phyloP scores from a whole-genome alignment of 2,797 vertebrate species.

The Catharus ustulatus region DNA sequence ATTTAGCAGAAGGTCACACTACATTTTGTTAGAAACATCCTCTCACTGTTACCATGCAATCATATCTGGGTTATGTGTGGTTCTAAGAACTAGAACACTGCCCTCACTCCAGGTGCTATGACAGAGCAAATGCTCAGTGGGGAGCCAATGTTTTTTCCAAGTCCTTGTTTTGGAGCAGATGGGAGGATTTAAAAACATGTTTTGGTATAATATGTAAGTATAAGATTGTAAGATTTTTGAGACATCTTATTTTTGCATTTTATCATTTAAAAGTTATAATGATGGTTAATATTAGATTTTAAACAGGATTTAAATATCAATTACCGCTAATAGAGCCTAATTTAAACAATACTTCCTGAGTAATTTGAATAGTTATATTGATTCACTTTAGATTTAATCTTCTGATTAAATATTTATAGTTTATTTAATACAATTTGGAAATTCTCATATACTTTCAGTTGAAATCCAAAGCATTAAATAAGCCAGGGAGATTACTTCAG shows the following conservation, averaged over 20 bases:
- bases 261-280: neutral
- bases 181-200: neutral
- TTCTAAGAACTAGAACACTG: neutral
- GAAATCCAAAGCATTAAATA: neutral
- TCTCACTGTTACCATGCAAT: neutral
- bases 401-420: neutral
- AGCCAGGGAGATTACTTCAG: neutral
- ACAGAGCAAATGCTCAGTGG: neutral
- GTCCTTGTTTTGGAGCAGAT: neutral
- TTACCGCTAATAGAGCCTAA: neutral
- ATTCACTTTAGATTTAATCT: neutral
- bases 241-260: neutral
- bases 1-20: neutral
- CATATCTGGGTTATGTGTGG: neutral
- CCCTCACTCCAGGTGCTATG: neutral
- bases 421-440: conserved; percentile 1
- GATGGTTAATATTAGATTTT: neutral
- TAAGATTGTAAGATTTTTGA: neutral
- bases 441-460: neutral
- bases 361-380: neutral
- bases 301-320: neutral
- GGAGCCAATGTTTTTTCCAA: neutral
- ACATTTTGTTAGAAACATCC: neutral
- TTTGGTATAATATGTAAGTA: neutral
- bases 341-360: neutral